phyloP scores from a whole-genome alignment of 2,797 vertebrate species.

The Anguilla marmorata region DNA sequence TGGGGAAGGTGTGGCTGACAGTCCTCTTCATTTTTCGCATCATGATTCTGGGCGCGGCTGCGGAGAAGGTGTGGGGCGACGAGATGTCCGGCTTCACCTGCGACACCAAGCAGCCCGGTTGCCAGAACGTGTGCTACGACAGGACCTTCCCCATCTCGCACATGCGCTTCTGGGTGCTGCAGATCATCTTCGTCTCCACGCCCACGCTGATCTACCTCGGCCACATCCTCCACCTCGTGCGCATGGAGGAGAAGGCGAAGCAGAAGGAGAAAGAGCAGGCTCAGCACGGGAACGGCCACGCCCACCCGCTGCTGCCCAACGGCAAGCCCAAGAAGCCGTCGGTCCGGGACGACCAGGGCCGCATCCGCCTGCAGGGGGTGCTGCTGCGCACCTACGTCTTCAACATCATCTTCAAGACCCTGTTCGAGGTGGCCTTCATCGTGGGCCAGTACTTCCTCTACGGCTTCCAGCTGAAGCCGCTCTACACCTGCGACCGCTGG shows the following conservation, averaged over 20 bases:
- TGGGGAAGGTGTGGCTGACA: conserved; percentile 86
- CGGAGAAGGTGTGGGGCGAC: conserved; percentile 86
- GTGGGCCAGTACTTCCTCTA: conserved; percentile 82
- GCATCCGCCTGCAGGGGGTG: conserved; percentile 75
- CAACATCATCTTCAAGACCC: conserved; percentile 81
- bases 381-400: conserved; percentile 81
- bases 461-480: conserved; percentile 81
- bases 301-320: conserved; percentile 51
- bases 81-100: conserved; percentile 85
- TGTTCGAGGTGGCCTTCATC: conserved; percentile 85
- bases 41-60: conserved; percentile 79
- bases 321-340: conserved; percentile 56
- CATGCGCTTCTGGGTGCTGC: conserved; percentile 87
- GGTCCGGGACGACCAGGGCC: conserved; percentile 61
- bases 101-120: conserved; percentile 86
- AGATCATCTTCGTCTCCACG: conserved; percentile 89
- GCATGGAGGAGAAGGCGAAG: conserved; percentile 77
- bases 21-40: conserved; percentile 86
- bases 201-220: conserved; percentile 85
- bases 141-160: conserved; percentile 87
- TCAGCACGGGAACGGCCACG: conserved; percentile 41
- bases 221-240: conserved; percentile 83
- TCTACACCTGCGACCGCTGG: conserved; percentile 78
- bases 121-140: conserved; percentile 87
- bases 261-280: conserved; percentile 52